phyloP scores from a whole-genome alignment of 2,888 invertebrate species.

The Aporophyla nigra region DNA sequence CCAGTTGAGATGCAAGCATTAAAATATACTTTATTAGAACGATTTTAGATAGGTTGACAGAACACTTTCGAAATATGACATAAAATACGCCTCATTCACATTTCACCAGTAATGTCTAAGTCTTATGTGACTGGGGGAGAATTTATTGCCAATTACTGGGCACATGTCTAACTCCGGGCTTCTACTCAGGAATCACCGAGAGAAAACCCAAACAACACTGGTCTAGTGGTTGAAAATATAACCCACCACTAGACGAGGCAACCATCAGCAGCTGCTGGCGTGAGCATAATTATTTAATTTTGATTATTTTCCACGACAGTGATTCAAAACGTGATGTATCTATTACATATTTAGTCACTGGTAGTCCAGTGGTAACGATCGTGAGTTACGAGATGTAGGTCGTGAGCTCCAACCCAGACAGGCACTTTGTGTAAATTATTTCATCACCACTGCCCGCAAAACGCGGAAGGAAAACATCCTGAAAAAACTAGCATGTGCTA shows the following conservation, averaged over 20 bases:
- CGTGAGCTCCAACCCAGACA: too few species aligned
- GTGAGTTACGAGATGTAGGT: too few species aligned
- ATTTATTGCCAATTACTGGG: not conserved
- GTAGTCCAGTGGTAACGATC: too few species aligned
- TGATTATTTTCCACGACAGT: not conserved
- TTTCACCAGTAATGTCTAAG: too few species aligned
- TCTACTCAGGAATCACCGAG: not conserved
- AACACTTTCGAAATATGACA: not conserved
- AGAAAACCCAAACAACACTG: not conserved
- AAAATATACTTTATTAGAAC: slow-evolving; percentile 19
- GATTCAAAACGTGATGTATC: not conserved
- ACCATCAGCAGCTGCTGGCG: not conserved
- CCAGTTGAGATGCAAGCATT: slow-evolving; percentile 27
- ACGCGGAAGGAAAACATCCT: too few species aligned
- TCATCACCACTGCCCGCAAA: too few species aligned
- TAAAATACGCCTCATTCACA: too few species aligned
- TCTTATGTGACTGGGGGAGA: not conserved
- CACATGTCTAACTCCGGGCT: not conserved
- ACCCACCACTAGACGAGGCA: not conserved
- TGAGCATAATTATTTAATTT: not conserved
- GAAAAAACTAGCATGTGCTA: too few species aligned
- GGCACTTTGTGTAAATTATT: too few species aligned
- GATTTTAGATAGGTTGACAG: slow-evolving; percentile 6
- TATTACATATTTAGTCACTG: not conserved
- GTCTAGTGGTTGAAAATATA: not conserved